Conservation (phyloP, 2,888 invertebrate genomes). For the Tetramorium bicarinatum region DNA sequence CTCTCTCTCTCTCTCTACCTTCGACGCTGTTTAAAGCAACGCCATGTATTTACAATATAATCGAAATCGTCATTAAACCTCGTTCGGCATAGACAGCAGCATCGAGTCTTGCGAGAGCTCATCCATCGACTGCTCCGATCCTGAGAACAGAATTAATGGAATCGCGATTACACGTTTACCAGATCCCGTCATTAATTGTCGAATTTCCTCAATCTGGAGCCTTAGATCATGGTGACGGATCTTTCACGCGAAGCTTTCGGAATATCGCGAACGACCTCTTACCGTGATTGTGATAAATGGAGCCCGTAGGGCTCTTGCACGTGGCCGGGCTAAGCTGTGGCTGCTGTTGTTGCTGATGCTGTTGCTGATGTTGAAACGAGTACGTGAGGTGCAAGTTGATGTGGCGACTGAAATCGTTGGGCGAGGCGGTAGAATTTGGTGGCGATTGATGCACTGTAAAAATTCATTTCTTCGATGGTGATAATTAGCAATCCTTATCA, state of each 20-base stretch:
- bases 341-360: constrained; percentile 81
- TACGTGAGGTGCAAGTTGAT: constrained; percentile 96
- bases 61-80: constrained; percentile 87
- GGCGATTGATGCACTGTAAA: constrained; percentile 81
- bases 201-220: not conserved
- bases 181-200: not conserved
- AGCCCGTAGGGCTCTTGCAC: constrained; percentile 85
- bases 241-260: not conserved
- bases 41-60: constrained; percentile 66
- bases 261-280: constrained; percentile 51
- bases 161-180: constrained; percentile 55
- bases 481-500: not conserved
- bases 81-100: constrained; percentile 94
- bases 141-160: constrained; percentile 85
- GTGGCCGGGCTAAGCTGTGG: constrained; percentile 82
- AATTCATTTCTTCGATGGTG: constrained; percentile 33
- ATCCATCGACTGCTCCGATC: constrained; percentile 92
- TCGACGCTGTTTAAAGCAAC: constrained; percentile 44
- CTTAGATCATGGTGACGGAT: not conserved
- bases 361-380: constrained; percentile 94
- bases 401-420: constrained; percentile 91
- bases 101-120: constrained; percentile 95
- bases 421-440: constrained; percentile 80
- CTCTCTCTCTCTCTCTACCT: not conserved
- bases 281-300: constrained; percentile 85